Percentiles rank a stretch among this genome's conserved stretches.
phyloP scores from a whole-genome alignment of 2,797 vertebrate genomes.

The Oryzias dopingdopingensis region DNA sequence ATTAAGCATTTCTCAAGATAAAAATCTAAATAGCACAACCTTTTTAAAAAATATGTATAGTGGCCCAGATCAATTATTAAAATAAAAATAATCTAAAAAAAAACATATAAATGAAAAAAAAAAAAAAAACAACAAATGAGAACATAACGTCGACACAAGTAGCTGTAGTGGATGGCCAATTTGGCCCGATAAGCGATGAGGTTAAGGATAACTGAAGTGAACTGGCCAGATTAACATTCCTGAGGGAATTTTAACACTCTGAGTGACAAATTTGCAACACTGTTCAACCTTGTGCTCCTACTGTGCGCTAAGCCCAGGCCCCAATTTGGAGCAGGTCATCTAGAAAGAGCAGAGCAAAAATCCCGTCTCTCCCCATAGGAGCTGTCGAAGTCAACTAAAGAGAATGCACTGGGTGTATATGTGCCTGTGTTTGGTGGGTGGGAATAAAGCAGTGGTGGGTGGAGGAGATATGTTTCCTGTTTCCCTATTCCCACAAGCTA shows the following conservation, averaged over 20 bases:
- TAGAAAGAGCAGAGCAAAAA: slow-evolving; percentile 68
- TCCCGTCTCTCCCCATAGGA: slow-evolving; percentile 37
- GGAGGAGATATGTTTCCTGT: slow-evolving; percentile 51
- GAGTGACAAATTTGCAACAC: slow-evolving; percentile 83
- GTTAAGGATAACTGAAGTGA: slow-evolving; percentile 74
- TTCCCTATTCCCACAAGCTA: slow-evolving; percentile 54
- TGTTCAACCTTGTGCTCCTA: slow-evolving; percentile 72
- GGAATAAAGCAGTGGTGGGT: slow-evolving; percentile 46
- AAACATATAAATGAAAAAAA: background rate
- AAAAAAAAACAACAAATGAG: slow-evolving; percentile 16
- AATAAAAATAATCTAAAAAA: background rate
- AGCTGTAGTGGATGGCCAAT: slow-evolving; percentile 52
- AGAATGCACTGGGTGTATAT: slow-evolving; percentile 25
- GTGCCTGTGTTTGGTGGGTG: slow-evolving; percentile 19
- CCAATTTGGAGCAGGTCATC: slow-evolving; percentile 77
- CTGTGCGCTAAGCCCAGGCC: slow-evolving; percentile 72
- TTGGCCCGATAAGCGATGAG: slow-evolving; percentile 54
- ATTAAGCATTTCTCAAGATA: too few species aligned
- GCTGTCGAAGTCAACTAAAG: slow-evolving; percentile 42
- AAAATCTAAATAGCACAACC: too few species aligned
- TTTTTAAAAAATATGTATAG: too few species aligned
- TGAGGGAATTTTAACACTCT: slow-evolving; percentile 84
- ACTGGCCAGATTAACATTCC: slow-evolving; percentile 84
- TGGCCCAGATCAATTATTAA: background rate
- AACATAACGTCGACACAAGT: slow-evolving; percentile 22